phyloP scores from a whole-genome alignment of 2,113 vertebrate genomes.

The Psammodynastes pulverulentus region DNA sequence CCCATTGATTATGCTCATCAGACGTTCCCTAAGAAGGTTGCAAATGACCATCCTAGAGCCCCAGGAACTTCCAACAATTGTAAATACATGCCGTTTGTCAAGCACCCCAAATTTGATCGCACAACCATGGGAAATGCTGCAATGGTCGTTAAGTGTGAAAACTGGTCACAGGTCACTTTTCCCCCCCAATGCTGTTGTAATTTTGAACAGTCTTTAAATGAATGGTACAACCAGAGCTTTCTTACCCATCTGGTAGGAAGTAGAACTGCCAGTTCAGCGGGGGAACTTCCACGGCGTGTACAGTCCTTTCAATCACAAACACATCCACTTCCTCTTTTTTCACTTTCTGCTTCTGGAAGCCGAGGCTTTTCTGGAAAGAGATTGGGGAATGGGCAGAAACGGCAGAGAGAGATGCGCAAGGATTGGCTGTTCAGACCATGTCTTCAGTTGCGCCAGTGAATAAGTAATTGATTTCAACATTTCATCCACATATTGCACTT shows the following conservation, averaged over 20 bases:
- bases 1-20: neutral
- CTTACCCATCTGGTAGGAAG: conserved; percentile 84
- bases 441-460: neutral
- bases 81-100: neutral
- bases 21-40: neutral
- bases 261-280: conserved; percentile 78
- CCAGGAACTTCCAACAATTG: neutral
- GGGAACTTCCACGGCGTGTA: conserved; percentile 52
- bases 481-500: neutral
- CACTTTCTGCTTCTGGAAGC: conserved; percentile 69
- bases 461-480: neutral
- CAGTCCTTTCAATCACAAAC: conserved; percentile 76
- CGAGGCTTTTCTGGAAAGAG: conserved; percentile 67
- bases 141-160: neutral
- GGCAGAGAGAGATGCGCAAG: neutral
- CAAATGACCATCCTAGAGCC: neutral
- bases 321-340: conserved; percentile 67
- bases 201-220: neutral
- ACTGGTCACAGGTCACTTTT: neutral
- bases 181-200: accelerated
- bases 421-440: neutral
- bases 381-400: neutral
- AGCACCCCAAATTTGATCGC: neutral
- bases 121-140: neutral
- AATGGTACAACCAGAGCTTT: neutral